phyloP scores from a whole-genome alignment of 2,888 invertebrate species.

The Acleris emargana region DNA sequence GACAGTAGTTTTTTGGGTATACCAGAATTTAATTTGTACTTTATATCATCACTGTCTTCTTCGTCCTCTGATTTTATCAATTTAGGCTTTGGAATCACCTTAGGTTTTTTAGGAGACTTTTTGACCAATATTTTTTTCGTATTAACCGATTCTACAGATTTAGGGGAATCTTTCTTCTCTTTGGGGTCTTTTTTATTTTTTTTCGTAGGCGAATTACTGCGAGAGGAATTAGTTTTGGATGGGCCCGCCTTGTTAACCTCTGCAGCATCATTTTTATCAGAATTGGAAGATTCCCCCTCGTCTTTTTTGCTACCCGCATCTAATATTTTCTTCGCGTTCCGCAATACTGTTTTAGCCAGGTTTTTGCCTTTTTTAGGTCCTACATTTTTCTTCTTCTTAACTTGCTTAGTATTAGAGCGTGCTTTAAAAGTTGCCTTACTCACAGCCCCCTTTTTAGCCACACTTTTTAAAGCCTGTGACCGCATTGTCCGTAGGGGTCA shows the following conservation, averaged over 20 bases:
- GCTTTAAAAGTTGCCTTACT: conserved; percentile 68
- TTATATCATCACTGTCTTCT: conserved; percentile 52
- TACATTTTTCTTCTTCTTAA: conserved; percentile 65
- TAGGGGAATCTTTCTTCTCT: conserved; percentile 65
- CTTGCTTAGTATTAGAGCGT: conserved; percentile 55
- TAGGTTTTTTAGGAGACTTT: conserved; percentile 33
- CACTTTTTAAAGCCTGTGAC: conserved; percentile 76
- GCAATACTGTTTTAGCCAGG: conserved; percentile 59
- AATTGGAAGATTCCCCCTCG: conserved; percentile 52
- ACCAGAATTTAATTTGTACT: conserved; percentile 75
- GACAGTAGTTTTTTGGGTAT: conserved; percentile 55
- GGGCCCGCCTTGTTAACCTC: conserved; percentile 57
- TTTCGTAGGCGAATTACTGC: conserved; percentile 63
- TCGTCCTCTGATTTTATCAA: conserved; percentile 5
- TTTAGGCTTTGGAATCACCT: conserved; percentile 25
- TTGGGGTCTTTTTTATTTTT: conserved; percentile 67
- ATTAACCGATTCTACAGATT: conserved; percentile 48
- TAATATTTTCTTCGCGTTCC: conserved; percentile 64
- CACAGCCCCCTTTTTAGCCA: conserved; percentile 73
- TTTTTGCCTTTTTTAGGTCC: conserved; percentile 66
- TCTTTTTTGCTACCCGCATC: conserved; percentile 52
- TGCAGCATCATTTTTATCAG: conserved; percentile 55
- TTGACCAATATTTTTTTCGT: conserved; percentile 24
- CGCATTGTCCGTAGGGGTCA: conserved; percentile 76
- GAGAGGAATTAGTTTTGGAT: conserved; percentile 53